Percentiles rank a stretch among this genome's conserved stretches.
phyloP scores from a whole-genome alignment of 2,888 invertebrate genomes.

The Pollenia griseotomentosa region DNA sequence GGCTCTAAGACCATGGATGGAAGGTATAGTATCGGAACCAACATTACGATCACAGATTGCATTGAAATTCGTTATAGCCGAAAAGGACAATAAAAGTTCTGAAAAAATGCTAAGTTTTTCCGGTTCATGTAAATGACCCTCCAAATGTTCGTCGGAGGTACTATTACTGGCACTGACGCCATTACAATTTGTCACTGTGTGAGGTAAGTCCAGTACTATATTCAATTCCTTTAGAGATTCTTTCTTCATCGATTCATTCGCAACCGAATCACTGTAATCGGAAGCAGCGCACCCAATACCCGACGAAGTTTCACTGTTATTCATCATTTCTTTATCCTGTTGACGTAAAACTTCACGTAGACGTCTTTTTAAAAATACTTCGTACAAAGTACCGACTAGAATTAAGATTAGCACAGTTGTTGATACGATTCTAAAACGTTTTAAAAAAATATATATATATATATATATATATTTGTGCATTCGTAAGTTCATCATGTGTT shows the following conservation, averaged over 20 bases:
- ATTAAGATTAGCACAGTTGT: slow-evolving; percentile 86
- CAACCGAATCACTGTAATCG: slow-evolving; percentile 83
- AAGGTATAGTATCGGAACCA: slow-evolving; percentile 91
- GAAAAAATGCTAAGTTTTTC: slow-evolving; percentile 83
- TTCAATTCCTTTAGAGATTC: slow-evolving; percentile 82
- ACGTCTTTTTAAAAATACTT: slow-evolving; percentile 85
- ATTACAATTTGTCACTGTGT: slow-evolving; percentile 81
- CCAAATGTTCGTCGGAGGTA: slow-evolving; percentile 86
- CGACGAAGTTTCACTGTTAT: slow-evolving; percentile 84
- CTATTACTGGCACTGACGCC: slow-evolving; percentile 78
- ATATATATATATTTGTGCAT: background rate
- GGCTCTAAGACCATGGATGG: slow-evolving; percentile 89
- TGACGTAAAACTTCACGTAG: slow-evolving; percentile 80
- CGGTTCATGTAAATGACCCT: slow-evolving; percentile 85
- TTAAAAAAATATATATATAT: slow-evolving; percentile 73
- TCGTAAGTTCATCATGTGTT: background rate
- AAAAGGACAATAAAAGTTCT: slow-evolving; percentile 91
- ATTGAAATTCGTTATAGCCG: slow-evolving; percentile 90
- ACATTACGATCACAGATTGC: slow-evolving; percentile 92
- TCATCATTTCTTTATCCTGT: slow-evolving; percentile 83
- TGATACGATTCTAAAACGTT: slow-evolving; percentile 85
- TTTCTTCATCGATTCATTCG: slow-evolving; percentile 79
- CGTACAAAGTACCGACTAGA: slow-evolving; percentile 89
- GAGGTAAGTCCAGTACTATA: slow-evolving; percentile 84
- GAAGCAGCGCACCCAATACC: slow-evolving; percentile 85